Base-by-base conservation (phyloP, 1,140 invertebrate species). In the Octopus sinensis region DNA sequence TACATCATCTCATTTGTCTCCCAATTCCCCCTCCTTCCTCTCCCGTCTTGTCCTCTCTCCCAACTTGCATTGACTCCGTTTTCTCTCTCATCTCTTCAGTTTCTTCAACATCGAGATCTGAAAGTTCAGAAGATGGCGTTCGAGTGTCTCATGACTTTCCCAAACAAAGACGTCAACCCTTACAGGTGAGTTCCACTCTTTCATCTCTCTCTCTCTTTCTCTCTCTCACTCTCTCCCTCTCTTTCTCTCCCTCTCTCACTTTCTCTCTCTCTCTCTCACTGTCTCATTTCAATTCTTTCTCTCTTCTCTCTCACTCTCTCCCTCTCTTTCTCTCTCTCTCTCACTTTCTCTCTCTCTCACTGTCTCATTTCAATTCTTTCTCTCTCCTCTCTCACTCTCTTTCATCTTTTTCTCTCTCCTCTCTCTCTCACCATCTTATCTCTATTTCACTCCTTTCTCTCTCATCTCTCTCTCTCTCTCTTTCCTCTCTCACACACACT, bases 131-230 rank as follows among this genome's bases (percentile, higher is more conserved):
- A 95, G 88, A 92, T 93, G 80, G 95, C 96, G 0, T 91, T 98
- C 76, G 94, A 95, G 87, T 98, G 96, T 90, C 87, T 98, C 5
- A 91, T 96, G 81, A 94, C 94, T 5, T 98, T 97, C 88, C 96
- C 95, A 88, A 92, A 94, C 76, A 95, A 95, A 85, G 93, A 93
- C 85, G 84, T 97, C 7, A 88, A 91, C 0, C 94, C 95, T 4
- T 97, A 98, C 86, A 95, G 88, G 89, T 91, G 84, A 89, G 86
- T 73, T 1, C 56, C 56, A 12, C 17, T 62, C 9, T 62, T 17
- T 12, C 17, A 12, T 12, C 56, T 62, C 17, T 62, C 56, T 62
- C 56, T 1, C 30, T 43, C 30, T 43, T 0, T 43, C 30, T 0
- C 30, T 43, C 0, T 43, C 30, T 43, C 30, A 4, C 0, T 80